Evolutionary conservation across 1,140 invertebrate species (phyloP).

Genomic region (Drosophila insularis): DNA sequence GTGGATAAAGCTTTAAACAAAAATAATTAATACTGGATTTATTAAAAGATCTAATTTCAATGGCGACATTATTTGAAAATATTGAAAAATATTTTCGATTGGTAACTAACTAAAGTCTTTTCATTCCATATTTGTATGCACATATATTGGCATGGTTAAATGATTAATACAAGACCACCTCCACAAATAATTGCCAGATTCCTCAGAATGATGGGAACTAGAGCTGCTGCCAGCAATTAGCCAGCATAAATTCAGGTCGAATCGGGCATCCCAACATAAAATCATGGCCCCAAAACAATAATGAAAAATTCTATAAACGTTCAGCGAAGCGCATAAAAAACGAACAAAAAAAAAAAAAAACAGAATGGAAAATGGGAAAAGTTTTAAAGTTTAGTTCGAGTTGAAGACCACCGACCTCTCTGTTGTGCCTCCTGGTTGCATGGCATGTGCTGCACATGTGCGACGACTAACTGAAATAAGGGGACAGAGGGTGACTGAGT

Average conservation of each 20-base stretch:
- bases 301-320: slow-evolving; percentile 41
- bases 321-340: slow-evolving; percentile 53
- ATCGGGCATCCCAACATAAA: slow-evolving; percentile 30
- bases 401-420: slow-evolving; percentile 2
- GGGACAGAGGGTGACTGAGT: background rate
- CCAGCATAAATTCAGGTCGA: slow-evolving; percentile 29
- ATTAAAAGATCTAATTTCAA: too few species aligned
- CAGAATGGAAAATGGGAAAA: slow-evolving; percentile 44
- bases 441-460: slow-evolving; percentile 67
- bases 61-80: too few species aligned
- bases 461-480: background rate
- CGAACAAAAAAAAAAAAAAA: background rate
- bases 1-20: too few species aligned
- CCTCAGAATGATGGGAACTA: slow-evolving; percentile 28
- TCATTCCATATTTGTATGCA: too few species aligned
- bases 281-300: slow-evolving; percentile 56
- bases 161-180: slow-evolving; percentile 1
- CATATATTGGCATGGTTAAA: background rate
- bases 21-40: too few species aligned
- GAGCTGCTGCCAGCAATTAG: slow-evolving; percentile 35
- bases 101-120: too few species aligned
- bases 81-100: too few species aligned
- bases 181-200: slow-evolving; percentile 22
- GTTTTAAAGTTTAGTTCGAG: slow-evolving; percentile 37
- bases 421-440: background rate